Conservation (phyloP, 2,888 invertebrate species). For the Torymus tubicola region DNA sequence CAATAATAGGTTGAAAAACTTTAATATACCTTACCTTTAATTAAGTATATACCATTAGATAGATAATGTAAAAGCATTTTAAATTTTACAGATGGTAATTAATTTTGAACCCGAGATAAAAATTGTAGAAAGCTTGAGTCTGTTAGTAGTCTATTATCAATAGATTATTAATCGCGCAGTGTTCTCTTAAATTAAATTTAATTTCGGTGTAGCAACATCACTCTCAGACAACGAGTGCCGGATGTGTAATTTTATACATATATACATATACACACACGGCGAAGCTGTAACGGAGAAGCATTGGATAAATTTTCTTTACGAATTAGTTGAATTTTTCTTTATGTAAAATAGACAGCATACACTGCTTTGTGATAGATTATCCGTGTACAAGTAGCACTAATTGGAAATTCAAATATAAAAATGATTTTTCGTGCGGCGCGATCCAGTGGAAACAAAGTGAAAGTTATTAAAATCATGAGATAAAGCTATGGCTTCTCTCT, state of each 20-base stretch:
- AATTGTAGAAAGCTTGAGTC: not conserved
- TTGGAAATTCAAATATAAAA: slow-evolving; percentile 28
- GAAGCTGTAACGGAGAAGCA: slow-evolving; percentile 23
- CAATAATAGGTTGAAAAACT: too few species aligned
- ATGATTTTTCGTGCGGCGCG: slow-evolving; percentile 16
- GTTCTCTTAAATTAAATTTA: slow-evolving; percentile 30
- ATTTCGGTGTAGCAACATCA: slow-evolving; percentile 19
- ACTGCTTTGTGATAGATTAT: too few species aligned
- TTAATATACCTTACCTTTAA: too few species aligned
- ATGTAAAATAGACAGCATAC: too few species aligned
- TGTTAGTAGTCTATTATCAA: slow-evolving; percentile 23
- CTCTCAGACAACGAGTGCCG: not conserved
- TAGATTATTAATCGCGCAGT: slow-evolving; percentile 22
- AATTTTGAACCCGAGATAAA: not conserved
- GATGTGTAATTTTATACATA: slow-evolving; percentile 29
- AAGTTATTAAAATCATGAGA: slow-evolving; percentile 13
- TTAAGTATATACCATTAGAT: too few species aligned
- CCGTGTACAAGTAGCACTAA: not conserved
- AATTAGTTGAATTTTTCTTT: not conserved
- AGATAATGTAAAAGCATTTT: too few species aligned
- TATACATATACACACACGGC: not conserved
- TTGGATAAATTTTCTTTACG: slow-evolving; percentile 11
- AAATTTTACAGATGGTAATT: too few species aligned
- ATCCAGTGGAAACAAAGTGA: slow-evolving; percentile 15
- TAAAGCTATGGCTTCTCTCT: not conserved